Evolutionary conservation across 2,797 vertebrate genomes (phyloP).

Genomic region (Sandelia bainsii): DNA sequence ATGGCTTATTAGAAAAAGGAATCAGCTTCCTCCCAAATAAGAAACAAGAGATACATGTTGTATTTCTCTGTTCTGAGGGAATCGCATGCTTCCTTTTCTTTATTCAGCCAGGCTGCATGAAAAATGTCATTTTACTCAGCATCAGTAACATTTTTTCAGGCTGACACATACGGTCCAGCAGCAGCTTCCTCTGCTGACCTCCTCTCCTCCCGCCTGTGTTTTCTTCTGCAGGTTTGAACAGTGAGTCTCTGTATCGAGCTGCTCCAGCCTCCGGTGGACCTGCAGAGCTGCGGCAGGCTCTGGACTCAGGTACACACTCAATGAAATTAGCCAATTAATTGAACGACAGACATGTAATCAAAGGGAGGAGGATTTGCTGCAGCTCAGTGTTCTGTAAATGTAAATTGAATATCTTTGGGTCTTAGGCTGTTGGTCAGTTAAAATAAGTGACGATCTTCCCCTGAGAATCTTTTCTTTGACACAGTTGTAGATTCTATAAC

Average conservation of each 20-base stretch:
- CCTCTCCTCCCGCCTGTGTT: background rate
- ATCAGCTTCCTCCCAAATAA: background rate
- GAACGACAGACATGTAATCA: background rate
- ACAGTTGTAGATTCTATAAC: too few relatives aligned
- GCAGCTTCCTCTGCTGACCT: background rate
- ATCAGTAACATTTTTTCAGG: background rate
- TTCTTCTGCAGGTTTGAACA: conserved; percentile 68
- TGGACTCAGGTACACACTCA: conserved; percentile 79
- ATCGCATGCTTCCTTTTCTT: background rate
- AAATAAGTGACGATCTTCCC: too few relatives aligned
- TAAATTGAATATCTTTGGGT: background rate
- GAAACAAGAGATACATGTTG: background rate
- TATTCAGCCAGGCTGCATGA: conserved; percentile 8
- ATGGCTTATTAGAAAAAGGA: background rate
- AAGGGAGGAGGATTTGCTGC: background rate
- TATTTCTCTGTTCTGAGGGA: background rate
- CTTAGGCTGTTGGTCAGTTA: background rate
- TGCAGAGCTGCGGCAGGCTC: conserved; percentile 80
- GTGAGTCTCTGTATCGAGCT: conserved; percentile 75
- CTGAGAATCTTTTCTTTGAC: too few relatives aligned
- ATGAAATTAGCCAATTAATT: background rate
- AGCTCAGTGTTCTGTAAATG: too few relatives aligned
- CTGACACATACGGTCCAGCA: background rate
- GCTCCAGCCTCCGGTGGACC: conserved; percentile 63
- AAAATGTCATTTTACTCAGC: background rate